phyloP scores from a whole-genome alignment of 2,113 vertebrate species.

The Oenanthe oenanthe region DNA sequence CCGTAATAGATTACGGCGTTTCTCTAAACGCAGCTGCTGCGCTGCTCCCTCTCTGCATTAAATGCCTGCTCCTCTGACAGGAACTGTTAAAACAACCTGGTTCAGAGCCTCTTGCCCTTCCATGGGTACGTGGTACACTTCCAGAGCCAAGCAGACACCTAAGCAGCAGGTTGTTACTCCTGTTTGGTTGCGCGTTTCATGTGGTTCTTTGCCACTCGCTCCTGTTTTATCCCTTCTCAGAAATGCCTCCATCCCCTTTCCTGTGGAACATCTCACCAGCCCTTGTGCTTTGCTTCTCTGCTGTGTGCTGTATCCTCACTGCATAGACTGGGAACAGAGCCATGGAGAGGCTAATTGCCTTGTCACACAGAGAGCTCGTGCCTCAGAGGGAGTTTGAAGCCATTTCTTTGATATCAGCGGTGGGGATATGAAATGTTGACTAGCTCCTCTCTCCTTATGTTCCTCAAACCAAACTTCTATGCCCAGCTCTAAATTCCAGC shows the following conservation, averaged over 20 bases:
- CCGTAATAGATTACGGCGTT: neutral
- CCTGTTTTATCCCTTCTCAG: neutral
- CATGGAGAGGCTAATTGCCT: neutral
- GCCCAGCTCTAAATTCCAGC: neutral
- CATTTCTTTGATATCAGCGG: neutral
- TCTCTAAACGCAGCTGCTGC: neutral
- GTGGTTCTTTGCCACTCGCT: neutral
- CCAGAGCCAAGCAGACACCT: fast-evolving
- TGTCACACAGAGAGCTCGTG: neutral
- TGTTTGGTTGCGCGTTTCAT: neutral
- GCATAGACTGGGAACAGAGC: neutral
- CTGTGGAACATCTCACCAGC: fast-evolving
- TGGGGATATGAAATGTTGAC: neutral
- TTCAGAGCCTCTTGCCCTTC: neutral
- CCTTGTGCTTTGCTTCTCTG: neutral
- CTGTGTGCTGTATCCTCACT: neutral
- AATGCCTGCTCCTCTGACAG: constrained; percentile 5
- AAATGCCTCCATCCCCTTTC: neutral
- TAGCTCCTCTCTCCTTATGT: neutral
- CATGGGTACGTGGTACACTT: neutral
- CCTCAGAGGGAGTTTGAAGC: neutral
- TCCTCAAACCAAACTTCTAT: neutral
- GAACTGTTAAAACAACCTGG: neutral
- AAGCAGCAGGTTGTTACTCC: neutral
- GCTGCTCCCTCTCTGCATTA: constrained; percentile 1